Evolutionary conservation across 2,113 vertebrate species (phyloP), one percentile per base, ranked within the genome.

Genomic region (Hyperoodon ampullatus): DNA sequence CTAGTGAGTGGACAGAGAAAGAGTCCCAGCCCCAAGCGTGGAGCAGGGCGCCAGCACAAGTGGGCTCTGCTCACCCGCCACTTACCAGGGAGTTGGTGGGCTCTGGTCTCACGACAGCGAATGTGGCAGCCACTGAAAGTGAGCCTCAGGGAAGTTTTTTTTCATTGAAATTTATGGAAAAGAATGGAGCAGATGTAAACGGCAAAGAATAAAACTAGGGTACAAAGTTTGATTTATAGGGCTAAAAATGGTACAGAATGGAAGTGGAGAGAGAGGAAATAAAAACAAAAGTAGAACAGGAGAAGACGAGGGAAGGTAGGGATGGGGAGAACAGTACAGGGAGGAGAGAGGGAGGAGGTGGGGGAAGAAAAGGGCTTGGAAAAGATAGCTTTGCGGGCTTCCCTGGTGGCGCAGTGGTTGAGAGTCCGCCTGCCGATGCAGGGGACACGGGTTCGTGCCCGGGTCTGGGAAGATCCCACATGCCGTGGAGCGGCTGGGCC

Each of bases 331-430:
- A 30, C 5, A 39, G 26, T 26, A 74, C 8, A 13, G 19, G 16
- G 12, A 2, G 23, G 3, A 15, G 53, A 44, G 21, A 53, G 15
- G 21, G 4, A 65, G 6, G 58, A 16, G 18, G 2, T 2, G 3
- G 65, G 9, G 15, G 18, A 8, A 21, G 44, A 21, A 28, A 53
- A n/a, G 8, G 61, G n/a, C 15, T 44, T 65, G 30, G 53, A 68
- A 53, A 87, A 72, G 3, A 72, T 1, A 33, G 21, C 7, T 19
- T 86, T 35, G 24, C 10, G 13, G 47, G 47, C 13, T 50, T 50
- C 47, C 47, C 47, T 14, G 47, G 47, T 50, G 47, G 47, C 13
- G 3, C 47, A 50, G 47, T 14, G 47, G 47, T 14, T 50, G 47
- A 14, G 47, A 50, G 47, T 50, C 47, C 47, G 12, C 47, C 47